Evolutionary conservation across 1,140 invertebrate species (phyloP).

Genomic region (Pogonus chalceus): DNA sequence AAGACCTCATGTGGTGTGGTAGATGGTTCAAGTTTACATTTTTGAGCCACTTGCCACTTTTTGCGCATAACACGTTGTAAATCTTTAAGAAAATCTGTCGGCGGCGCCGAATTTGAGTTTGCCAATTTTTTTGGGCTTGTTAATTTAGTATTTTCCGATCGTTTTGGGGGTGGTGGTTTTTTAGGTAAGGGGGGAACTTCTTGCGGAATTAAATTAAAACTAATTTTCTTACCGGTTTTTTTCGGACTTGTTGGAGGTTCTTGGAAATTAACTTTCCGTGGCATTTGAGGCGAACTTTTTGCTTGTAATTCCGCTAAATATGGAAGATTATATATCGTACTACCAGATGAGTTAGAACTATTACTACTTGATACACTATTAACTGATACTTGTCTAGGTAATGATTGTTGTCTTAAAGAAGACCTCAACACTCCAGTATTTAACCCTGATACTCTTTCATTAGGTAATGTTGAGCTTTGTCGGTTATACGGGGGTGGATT

Average conservation of each 20-base stretch:
- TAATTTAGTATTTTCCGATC: constrained; percentile 57
- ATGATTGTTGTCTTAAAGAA: constrained; percentile 26
- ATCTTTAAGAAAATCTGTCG: constrained; percentile 75
- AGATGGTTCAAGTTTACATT: constrained; percentile 73
- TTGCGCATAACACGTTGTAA: constrained; percentile 84
- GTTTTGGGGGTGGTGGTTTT: constrained; percentile 55
- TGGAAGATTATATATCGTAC: constrained; percentile 27
- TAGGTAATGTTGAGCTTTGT: constrained; percentile 22
- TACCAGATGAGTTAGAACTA: constrained; percentile 23
- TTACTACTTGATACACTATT: constrained; percentile 27
- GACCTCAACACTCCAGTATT: constrained; percentile 26
- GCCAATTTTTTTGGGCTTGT: constrained; percentile 65
- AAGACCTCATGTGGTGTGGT: constrained; percentile 84
- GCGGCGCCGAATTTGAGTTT: constrained; percentile 61
- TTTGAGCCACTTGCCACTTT: constrained; percentile 89
- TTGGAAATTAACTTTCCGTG: constrained; percentile 40
- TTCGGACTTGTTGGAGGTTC: constrained; percentile 40
- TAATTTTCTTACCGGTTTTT: constrained; percentile 41
- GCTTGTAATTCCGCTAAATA: constrained; percentile 37
- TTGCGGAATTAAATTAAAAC: constrained; percentile 41
- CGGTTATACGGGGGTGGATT: constrained; percentile 25
- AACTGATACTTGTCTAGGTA: constrained; percentile 28
- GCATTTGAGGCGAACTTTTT: constrained; percentile 37
- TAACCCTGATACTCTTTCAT: constrained; percentile 15
- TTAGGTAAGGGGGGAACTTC: constrained; percentile 40